phyloP scores from a whole-genome alignment of 2,113 vertebrate genomes.

The Passer montanus region DNA sequence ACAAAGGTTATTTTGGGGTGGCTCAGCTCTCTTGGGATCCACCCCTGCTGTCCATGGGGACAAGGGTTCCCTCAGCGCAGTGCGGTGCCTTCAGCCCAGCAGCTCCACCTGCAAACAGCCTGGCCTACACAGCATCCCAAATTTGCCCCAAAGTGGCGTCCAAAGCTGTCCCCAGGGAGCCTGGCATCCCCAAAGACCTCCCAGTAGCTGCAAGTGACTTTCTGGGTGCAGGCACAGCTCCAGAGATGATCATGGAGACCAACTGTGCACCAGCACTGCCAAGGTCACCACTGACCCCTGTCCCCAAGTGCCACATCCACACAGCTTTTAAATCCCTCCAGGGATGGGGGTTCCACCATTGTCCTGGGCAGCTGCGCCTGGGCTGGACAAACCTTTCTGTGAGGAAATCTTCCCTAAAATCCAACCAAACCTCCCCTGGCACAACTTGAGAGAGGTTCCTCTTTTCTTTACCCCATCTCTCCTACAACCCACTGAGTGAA shows the following conservation, averaged over 20 bases:
- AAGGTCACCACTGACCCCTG: fast-evolving
- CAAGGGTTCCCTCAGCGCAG: fast-evolving
- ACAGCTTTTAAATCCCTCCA: fast-evolving
- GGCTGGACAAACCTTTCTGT: not conserved
- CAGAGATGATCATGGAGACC: not conserved
- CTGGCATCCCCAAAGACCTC: not conserved
- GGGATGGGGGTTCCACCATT: not conserved
- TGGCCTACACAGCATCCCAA: not conserved
- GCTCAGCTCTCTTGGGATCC: not conserved
- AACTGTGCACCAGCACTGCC: not conserved
- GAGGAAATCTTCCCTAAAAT: not conserved
- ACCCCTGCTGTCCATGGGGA: fast-evolving
- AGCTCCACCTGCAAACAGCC: fast-evolving
- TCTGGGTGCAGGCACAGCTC: not conserved
- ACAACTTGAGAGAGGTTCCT: not conserved
- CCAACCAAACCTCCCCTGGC: not conserved
- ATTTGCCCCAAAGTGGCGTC: not conserved
- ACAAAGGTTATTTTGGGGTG: not conserved
- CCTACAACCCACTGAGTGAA: fast-evolving
- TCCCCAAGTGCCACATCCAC: not conserved
- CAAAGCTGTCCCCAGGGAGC: not conserved
- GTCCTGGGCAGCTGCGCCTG: not conserved
- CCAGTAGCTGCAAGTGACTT: not conserved
- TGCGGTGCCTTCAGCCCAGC: fast-evolving
- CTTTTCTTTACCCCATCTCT: not conserved